Conservation (phyloP, 2,797 vertebrate species). For the Silurus aristotelis region DNA sequence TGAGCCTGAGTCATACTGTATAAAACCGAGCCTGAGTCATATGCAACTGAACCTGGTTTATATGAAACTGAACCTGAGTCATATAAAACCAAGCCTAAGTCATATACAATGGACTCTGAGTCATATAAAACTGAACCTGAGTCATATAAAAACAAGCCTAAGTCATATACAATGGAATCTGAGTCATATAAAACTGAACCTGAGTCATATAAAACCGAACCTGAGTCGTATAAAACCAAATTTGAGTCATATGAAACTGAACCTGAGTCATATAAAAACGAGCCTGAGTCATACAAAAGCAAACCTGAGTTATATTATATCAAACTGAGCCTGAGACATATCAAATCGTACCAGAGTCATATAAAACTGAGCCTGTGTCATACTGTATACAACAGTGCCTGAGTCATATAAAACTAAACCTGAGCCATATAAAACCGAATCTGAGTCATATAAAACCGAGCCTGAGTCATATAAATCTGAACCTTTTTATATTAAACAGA, state of each 20-base stretch:
- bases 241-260: neutral
- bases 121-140: neutral
- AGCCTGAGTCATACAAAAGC: neutral
- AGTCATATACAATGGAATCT: neutral
- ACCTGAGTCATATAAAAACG: neutral
- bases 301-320: no score
- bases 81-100: neutral
- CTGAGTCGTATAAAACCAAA: neutral
- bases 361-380: neutral
- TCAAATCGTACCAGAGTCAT: neutral
- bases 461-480: neutral
- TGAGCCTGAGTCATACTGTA: neutral
- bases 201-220: neutral
- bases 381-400: neutral
- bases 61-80: conserved; percentile 42
- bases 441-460: no score
- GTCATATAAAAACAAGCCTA: neutral
- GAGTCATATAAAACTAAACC: neutral
- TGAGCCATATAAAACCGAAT: neutral
- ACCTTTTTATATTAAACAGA: neutral
- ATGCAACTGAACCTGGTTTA: neutral
- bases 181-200: neutral
- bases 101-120: no score
- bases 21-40: neutral
- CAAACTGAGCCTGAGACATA: no score